Evolutionary conservation across 2,113 vertebrate genomes (phyloP).

Genomic region (Ancistrus triradiatus): DNA sequence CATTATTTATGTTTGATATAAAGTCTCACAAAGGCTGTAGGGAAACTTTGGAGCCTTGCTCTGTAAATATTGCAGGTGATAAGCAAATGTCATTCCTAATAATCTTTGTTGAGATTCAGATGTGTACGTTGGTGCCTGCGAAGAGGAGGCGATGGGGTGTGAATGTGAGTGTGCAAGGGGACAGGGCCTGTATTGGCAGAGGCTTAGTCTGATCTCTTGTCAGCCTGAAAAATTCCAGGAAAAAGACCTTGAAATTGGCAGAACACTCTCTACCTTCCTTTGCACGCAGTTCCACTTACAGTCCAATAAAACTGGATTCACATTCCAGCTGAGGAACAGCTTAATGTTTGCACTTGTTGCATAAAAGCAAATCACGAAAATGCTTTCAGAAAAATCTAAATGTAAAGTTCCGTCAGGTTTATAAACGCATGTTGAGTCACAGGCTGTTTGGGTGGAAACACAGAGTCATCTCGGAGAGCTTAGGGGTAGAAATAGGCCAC

Average conservation of each 20-base stretch:
- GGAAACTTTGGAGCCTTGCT: constrained; percentile 5
- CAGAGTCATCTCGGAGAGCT: constrained; percentile 1
- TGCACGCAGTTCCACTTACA: constrained; percentile 11
- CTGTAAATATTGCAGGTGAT: constrained; percentile 18
- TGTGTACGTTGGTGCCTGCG: no score
- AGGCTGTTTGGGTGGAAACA: not conserved
- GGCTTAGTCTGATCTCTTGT: constrained; percentile 11
- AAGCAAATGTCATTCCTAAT: constrained; percentile 1
- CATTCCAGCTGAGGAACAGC: constrained; percentile 3
- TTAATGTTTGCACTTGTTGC: not conserved
- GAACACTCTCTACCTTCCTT: constrained; percentile 43
- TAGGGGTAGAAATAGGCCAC: constrained; percentile 21
- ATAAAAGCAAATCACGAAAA: not conserved
- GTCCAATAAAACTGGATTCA: constrained; percentile 17
- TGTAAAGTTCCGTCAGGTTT: not conserved
- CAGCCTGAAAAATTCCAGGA: constrained; percentile 42
- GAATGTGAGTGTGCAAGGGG: not conserved
- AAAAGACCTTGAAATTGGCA: constrained; percentile 43
- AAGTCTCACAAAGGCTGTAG: constrained; percentile 17
- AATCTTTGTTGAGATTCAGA: no score
- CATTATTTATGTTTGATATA: constrained; percentile 30
- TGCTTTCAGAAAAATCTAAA: not conserved
- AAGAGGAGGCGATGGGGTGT: not conserved
- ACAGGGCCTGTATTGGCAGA: constrained; percentile 1
- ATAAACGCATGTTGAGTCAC: not conserved